Conservation (phyloP, 2,797 vertebrate genomes). For the Galago senegalensis region DNA sequence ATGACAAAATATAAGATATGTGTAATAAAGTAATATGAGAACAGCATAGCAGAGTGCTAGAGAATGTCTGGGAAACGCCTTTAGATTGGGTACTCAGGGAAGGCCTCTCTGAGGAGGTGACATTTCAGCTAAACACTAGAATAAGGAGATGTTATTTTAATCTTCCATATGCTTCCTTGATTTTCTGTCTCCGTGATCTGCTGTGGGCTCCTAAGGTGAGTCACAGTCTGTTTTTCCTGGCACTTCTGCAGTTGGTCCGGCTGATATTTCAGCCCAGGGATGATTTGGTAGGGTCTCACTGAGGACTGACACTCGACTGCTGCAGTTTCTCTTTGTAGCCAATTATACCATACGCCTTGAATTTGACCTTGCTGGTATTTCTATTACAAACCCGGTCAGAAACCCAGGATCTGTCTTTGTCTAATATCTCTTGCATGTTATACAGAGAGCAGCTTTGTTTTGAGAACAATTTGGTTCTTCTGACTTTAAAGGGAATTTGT, state of each 20-base stretch:
- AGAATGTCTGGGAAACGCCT: neutral
- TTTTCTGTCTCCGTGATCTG: neutral
- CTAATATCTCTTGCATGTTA: too few relatives aligned
- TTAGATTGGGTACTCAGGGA: neutral
- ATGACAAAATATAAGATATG: neutral
- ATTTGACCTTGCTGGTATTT: neutral
- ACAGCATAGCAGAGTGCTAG: neutral
- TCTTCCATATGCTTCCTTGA: neutral
- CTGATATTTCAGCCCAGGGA: neutral
- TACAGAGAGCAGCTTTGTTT: neutral
- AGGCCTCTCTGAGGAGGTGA: neutral
- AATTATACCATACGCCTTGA: neutral
- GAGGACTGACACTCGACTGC: neutral
- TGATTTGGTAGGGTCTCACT: neutral
- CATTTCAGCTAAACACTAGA: neutral
- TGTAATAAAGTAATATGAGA: neutral
- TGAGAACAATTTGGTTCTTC: neutral
- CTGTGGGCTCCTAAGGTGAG: neutral
- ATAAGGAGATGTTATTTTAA: neutral
- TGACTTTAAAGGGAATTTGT: neutral
- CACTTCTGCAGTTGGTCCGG: rapidly evolving
- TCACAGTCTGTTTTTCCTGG: neutral
- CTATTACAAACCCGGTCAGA: neutral
- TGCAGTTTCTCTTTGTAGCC: neutral
- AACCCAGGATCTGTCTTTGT: neutral